phyloP scores from a whole-genome alignment of 2,113 vertebrate species.

The Oreocharis arfaki region DNA sequence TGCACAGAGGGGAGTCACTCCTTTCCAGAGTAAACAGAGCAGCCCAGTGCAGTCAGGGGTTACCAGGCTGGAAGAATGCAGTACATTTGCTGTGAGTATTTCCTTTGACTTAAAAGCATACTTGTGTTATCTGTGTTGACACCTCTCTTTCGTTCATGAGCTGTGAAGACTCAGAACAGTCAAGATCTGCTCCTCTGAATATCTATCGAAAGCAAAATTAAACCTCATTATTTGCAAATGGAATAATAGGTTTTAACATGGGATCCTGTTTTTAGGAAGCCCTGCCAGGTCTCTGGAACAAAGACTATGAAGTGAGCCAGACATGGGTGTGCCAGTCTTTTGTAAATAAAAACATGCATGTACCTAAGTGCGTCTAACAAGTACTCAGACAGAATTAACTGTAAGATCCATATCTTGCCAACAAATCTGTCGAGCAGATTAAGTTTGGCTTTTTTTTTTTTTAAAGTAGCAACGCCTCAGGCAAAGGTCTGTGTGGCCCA shows the following conservation, averaged over 20 bases:
- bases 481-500: background rate
- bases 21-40: background rate
- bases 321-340: constrained; percentile 26
- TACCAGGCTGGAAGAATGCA: background rate
- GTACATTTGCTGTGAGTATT: background rate
- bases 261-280: background rate
- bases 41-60: background rate
- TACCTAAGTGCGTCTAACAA: background rate
- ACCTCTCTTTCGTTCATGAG: background rate
- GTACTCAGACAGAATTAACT: constrained; percentile 30
- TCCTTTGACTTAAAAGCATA: background rate
- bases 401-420: constrained; percentile 19
- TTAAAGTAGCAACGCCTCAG: background rate
- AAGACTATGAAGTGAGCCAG: background rate
- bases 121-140: constrained; percentile 2
- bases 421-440: background rate
- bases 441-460: background rate
- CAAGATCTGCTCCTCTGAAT: background rate
- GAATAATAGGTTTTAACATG: background rate
- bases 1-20: background rate
- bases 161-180: background rate
- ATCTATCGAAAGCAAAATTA: background rate
- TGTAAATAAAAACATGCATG: constrained; percentile 37
- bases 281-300: background rate
- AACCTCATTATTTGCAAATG: constrained; percentile 7